Evolutionary conservation across 2,113 vertebrate genomes (phyloP).

Genomic region (Corythaixoides concolor): DNA sequence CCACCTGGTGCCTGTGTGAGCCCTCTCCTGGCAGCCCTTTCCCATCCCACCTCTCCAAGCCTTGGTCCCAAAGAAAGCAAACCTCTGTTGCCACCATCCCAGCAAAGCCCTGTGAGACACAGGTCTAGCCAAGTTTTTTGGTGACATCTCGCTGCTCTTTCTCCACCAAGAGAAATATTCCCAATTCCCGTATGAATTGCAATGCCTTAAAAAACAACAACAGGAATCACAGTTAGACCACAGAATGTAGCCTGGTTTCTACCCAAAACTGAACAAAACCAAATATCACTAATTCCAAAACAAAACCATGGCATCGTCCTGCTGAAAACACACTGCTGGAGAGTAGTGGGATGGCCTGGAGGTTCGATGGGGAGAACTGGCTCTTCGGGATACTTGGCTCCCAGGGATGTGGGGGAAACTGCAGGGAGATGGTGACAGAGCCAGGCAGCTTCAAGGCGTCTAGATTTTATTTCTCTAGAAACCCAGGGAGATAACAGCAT

Average conservation of each 20-base stretch:
- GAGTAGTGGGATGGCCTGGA: fast-evolving
- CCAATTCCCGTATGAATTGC: neutral
- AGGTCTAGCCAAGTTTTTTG: neutral
- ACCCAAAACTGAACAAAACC: neutral
- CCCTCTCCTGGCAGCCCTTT: neutral
- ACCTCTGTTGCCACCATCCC: neutral
- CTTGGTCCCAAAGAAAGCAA: neutral
- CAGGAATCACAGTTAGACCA: neutral
- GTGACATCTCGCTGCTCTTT: neutral
- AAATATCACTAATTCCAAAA: neutral
- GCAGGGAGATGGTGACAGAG: neutral
- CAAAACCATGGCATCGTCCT: fast-evolving
- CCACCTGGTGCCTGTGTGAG: fast-evolving
- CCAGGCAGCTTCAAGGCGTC: neutral
- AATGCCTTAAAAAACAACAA: neutral
- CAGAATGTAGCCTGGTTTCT: neutral
- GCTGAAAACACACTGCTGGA: neutral
- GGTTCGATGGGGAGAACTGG: fast-evolving
- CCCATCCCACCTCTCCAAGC: neutral
- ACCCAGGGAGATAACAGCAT: neutral
- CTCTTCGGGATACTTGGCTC: neutral
- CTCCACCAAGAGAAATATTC: neutral
- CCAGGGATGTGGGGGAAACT: fast-evolving
- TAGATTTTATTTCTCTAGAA: neutral
- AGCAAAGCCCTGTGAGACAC: fast-evolving